phyloP scores from a whole-genome alignment of 2,888 invertebrate species.

The Hydroisotoma schaefferi region DNA sequence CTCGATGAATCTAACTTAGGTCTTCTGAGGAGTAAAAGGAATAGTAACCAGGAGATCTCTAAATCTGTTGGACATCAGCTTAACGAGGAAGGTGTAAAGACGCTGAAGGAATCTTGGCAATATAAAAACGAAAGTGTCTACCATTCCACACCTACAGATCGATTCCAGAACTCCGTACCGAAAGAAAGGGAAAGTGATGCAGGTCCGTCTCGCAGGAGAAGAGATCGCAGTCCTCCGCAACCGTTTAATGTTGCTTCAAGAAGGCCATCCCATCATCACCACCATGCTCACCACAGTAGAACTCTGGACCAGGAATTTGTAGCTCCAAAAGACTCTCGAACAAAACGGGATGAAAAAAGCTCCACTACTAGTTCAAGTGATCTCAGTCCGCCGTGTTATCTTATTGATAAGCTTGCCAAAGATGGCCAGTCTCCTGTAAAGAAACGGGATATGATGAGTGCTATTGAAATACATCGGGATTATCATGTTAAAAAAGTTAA shows the following conservation, averaged over 20 bases:
- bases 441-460: constrained; percentile 14
- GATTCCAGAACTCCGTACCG: background rate
- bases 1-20: background rate
- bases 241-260: constrained; percentile 1
- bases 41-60: too few relatives aligned
- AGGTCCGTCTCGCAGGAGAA: background rate
- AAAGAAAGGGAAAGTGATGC: background rate
- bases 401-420: constrained; percentile 22
- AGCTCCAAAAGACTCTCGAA: background rate
- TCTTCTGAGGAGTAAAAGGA: too few relatives aligned
- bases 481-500: constrained; percentile 25
- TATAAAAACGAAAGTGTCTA: background rate
- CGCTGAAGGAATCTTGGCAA: background rate
- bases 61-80: background rate
- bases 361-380: constrained; percentile 20
- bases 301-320: background rate
- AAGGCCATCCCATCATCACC: background rate
- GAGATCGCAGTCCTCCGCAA: background rate
- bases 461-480: constrained; percentile 26
- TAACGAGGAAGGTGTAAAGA: background rate
- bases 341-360: background rate
- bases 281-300: constrained; percentile 4
- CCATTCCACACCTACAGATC: constrained; percentile 9
- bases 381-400: constrained; percentile 25
- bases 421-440: background rate